Base-by-base conservation (phyloP, 2,888 invertebrate genomes). In the Alloscopus bannaensis region DNA sequence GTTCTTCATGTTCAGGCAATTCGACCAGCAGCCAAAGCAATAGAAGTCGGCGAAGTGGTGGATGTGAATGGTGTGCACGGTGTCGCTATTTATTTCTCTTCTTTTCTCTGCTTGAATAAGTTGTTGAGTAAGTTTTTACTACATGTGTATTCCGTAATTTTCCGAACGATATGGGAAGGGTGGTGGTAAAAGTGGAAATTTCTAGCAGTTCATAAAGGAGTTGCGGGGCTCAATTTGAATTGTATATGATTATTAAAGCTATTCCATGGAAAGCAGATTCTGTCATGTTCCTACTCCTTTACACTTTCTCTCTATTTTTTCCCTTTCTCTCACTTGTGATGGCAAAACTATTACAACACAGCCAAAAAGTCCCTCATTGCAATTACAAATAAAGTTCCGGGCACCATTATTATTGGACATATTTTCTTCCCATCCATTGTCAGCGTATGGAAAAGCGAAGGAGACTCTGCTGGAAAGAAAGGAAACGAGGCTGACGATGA, bases 331-430 rank as follows among this genome's bases (percentile, higher is more conserved):
- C 18, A 40, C 52, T 55, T 68, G 68, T 45, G 64, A 42, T 66
- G 52, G 52, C 29, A 36, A 40, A 18, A 13, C 69, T 40, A 69
- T 69, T 69, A 77, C 45, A 36, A 47, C 65, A 42, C 57, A 26
- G 64, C 65, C 70, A 52, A 72, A 78, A 79, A 71, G 78, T 78
- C 71, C 42, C 79, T 79, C 79, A 57, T 72, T 79, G 71, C 79
- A 79, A 79, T 79, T 79, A 79, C 79, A 79, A 79, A 72, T 66
- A 72, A 79, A 79, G 79, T 79, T 79, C 71, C 66, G 71, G 65
- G 29, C 42, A 22, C 79, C 71, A 79, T 79, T 79, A 79, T 72
- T 79, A 79, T 60, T 65, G 57, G 45, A 66, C 60, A 72, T 72
- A 79, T 79, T 72, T 71, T 79, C 42, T 60, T 68, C 73, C 13